These are phyloP conservation scores for Macrotus californicus DNA, from an alignment of 2,113 vertebrate genomes.

Conservation along the genomic window DNA sequence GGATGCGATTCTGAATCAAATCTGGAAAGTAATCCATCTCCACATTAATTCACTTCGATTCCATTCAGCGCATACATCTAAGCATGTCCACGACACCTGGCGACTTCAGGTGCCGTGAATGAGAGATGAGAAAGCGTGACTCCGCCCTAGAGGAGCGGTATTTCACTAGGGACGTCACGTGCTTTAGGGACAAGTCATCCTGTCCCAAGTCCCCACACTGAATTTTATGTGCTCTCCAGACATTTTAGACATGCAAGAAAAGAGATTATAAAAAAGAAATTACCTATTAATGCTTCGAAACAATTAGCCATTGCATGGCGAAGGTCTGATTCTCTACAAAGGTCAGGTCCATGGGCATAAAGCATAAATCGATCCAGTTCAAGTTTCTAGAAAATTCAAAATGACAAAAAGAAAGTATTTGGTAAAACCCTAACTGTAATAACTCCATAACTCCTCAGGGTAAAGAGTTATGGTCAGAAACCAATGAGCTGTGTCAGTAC, in stretches of 20 bases:
- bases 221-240: neutral
- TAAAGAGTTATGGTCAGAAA: neutral
- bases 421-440: neutral
- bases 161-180: neutral
- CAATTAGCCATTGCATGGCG: conserved; percentile 99
- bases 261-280: conserved; percentile 47
- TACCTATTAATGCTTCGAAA: conserved; percentile 98
- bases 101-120: neutral
- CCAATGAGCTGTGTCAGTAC: neutral
- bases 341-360: conserved; percentile 97
- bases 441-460: neutral
- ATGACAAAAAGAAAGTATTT: neutral
- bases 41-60: neutral
- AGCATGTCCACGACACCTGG: neutral
- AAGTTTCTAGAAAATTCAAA: conserved; percentile 87
- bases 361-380: conserved; percentile 99
- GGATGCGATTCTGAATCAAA: neutral
- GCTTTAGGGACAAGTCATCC: neutral
- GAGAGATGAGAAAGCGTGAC: neutral
- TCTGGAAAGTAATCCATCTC: conserved; percentile 7
- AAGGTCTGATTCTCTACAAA: conserved; percentile 97
- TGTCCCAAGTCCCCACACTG: neutral
- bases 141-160: neutral
- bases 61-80: neutral
- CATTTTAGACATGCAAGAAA: neutral